Conservation (phyloP, 2,113 vertebrate genomes). For the Lagopus muta region DNA sequence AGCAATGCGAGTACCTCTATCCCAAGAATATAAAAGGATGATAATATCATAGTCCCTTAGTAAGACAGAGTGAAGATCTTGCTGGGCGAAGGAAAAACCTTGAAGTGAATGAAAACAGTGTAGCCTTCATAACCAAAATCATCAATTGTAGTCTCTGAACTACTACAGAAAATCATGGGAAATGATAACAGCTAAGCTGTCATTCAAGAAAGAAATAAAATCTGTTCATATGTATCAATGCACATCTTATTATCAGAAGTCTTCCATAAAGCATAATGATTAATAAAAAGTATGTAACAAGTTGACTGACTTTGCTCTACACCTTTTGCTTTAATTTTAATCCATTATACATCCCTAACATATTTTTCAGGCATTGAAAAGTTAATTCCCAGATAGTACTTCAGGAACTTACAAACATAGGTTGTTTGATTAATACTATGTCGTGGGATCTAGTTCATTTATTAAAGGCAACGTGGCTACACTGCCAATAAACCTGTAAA, state of each 20-base stretch:
- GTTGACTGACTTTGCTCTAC: not conserved
- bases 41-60: not conserved
- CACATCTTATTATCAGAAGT: not conserved
- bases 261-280: not conserved
- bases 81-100: not conserved
- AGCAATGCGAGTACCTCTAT: not conserved
- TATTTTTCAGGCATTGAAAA: slow-evolving; percentile 46
- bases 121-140: not conserved
- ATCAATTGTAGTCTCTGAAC: not conserved
- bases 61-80: not conserved
- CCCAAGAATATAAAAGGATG: slow-evolving; percentile 14
- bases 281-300: not conserved
- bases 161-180: not conserved
- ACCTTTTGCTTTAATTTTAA: not conserved
- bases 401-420: not conserved
- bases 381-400: slow-evolving; percentile 13
- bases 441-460: not conserved
- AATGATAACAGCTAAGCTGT: not conserved
- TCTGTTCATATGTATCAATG: not conserved
- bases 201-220: not conserved
- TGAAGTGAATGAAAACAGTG: not conserved
- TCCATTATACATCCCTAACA: not conserved
- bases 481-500: not conserved
- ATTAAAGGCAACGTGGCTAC: not conserved
- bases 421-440: not conserved